A percentile compares a stretch with the other conserved stretches of the same genome.
These are phyloP conservation scores for Melanotaenia boesemani DNA, from an alignment of 2,797 vertebrate species.

Conservation along the genomic window DNA sequence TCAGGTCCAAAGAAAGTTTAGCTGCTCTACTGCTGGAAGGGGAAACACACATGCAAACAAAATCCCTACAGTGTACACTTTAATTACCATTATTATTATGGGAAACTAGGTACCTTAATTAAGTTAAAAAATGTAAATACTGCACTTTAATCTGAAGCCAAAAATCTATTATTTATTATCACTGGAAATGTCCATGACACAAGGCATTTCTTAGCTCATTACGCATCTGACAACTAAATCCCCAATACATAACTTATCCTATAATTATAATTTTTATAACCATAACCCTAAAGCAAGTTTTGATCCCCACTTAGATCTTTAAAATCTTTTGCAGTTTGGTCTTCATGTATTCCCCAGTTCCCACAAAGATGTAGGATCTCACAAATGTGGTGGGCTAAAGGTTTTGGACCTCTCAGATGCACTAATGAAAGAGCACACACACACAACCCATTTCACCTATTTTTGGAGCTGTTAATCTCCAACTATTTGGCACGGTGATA, in stretches of 20 bases:
- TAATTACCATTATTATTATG: neutral
- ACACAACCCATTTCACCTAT: conserved; percentile 56
- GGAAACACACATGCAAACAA: conserved; percentile 22
- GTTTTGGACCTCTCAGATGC: neutral
- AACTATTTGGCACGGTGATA: conserved; percentile 66
- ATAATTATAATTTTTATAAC: neutral
- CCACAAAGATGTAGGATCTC: neutral
- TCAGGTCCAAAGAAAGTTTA: conserved; percentile 42
- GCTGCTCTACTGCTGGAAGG: conserved; percentile 36
- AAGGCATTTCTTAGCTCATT: neutral
- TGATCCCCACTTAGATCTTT: neutral
- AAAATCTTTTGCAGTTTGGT: neutral
- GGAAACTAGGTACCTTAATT: neutral
- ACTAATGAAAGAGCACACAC: conserved; percentile 8
- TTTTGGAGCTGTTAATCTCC: conserved; percentile 72
- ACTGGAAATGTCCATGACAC: neutral
- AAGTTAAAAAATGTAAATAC: too few relatives aligned
- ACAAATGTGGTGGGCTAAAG: neutral
- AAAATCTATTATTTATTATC: neutral
- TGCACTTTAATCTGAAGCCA: too few relatives aligned
- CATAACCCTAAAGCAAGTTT: neutral
- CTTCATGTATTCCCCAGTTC: neutral
- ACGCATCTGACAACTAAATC: neutral
- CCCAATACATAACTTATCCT: neutral
- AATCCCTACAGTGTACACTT: neutral